A percentile compares a stretch with the other conserved stretches of the same genome.
Conservation (phyloP, 2,888 invertebrate genomes). For the Rhodophaea formosa region DNA sequence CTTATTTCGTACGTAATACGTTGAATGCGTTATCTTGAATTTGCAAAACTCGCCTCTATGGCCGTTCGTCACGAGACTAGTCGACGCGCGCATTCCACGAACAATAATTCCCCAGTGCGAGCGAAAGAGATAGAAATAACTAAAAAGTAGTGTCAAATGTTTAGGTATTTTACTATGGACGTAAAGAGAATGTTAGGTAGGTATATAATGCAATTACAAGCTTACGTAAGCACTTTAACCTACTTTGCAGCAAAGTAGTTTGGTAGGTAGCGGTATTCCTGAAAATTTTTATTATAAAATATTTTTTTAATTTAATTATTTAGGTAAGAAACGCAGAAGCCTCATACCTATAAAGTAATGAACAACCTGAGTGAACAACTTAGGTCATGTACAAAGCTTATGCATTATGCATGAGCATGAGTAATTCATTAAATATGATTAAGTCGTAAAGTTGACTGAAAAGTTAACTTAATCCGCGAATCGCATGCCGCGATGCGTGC, state of each 20-base stretch:
- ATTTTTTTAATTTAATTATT: neutral
- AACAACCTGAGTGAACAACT: too few relatives aligned
- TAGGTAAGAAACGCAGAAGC: neutral
- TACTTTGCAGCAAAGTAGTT: conserved; percentile 54
- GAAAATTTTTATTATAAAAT: neutral
- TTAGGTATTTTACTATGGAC: conserved; percentile 77
- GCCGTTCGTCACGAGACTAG: conserved; percentile 66
- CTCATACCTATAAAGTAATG: neutral
- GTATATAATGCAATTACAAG: conserved; percentile 73
- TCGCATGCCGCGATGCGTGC: too few relatives aligned
- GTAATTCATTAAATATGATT: too few relatives aligned
- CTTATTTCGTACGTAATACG: conserved; percentile 36
- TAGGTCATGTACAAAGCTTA: too few relatives aligned
- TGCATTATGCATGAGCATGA: too few relatives aligned
- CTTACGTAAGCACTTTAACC: conserved; percentile 73
- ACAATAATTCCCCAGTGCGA: conserved; percentile 68
- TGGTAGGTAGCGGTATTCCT: conserved; percentile 36
- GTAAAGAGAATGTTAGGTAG: conserved; percentile 72
- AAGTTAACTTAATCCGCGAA: too few relatives aligned
- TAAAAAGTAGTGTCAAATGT: conserved; percentile 79
- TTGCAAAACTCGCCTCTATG: conserved; percentile 48
- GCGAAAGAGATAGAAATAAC: conserved; percentile 65
- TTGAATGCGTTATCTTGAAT: conserved; percentile 27
- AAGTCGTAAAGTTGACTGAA: too few relatives aligned
- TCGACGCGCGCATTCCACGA: conserved; percentile 79